Evolutionary conservation across 2,113 vertebrate genomes (phyloP).

Genomic region (Spilogale gracilis): DNA sequence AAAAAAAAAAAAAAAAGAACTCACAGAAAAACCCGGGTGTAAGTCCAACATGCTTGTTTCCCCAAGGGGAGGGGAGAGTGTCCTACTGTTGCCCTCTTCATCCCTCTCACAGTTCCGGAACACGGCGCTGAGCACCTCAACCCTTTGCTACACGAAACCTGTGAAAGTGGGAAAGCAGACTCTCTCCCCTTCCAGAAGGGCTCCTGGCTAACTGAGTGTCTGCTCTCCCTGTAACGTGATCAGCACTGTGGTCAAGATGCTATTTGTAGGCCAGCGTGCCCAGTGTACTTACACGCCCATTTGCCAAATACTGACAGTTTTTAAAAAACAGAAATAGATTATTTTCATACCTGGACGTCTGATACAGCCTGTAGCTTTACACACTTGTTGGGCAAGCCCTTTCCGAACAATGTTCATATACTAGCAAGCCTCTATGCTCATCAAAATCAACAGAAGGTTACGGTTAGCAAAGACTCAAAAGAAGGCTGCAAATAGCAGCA

Average conservation of each 20-base stretch:
- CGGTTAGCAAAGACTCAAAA: background rate
- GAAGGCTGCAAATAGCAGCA: conserved; percentile 18
- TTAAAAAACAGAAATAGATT: background rate
- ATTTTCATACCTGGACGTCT: background rate
- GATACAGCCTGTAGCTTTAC: background rate
- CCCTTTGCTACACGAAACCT: background rate
- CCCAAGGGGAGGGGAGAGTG: background rate
- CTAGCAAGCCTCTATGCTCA: background rate
- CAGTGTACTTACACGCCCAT: background rate
- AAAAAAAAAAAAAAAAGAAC: background rate
- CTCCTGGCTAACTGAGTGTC: background rate
- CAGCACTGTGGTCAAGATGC: background rate
- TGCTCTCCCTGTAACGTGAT: background rate
- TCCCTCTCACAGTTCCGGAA: background rate
- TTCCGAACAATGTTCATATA: background rate
- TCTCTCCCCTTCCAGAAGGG: background rate
- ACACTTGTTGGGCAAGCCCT: background rate
- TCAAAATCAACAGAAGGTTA: background rate
- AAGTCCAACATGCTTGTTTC: background rate
- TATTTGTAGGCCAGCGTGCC: background rate
- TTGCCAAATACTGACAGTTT: background rate
- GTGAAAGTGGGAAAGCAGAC: background rate
- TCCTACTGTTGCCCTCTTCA: background rate
- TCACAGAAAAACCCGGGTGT: background rate
- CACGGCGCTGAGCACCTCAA: background rate